phyloP scores from a whole-genome alignment of 2,113 vertebrate genomes.

The Mastomys coucha region DNA sequence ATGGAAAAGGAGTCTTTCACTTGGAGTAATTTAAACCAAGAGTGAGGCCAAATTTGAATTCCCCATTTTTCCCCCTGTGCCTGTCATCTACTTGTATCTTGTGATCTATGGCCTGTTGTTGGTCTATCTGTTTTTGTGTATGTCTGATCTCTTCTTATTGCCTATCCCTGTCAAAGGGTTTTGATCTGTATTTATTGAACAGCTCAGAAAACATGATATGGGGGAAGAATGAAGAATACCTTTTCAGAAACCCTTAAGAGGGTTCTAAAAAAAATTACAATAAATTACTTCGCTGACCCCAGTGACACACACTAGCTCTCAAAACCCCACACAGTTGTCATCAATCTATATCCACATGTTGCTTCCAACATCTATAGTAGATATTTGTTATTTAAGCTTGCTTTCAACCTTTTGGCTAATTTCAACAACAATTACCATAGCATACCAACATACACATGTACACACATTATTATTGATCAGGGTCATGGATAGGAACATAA shows the following conservation, averaged over 20 bases:
- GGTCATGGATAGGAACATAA: not conserved
- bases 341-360: not conserved
- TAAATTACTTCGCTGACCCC: not conserved
- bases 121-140: not conserved
- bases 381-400: not conserved
- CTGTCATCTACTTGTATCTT: not conserved
- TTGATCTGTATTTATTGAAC: not conserved
- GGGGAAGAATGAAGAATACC: not conserved
- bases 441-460: not conserved
- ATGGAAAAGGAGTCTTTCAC: not conserved
- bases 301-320: not conserved
- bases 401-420: not conserved
- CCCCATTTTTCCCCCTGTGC: not conserved
- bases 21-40: not conserved
- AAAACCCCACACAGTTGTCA: not conserved
- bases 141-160: not conserved
- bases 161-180: not conserved
- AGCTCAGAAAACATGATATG: not conserved
- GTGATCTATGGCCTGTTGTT: not conserved
- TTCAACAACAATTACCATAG: not conserved
- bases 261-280: not conserved
- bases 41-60: not conserved
- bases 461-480: not conserved
- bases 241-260: not conserved
- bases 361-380: not conserved